Conservation (phyloP, 2,113 vertebrate species). For the Marcusenius ussheri region DNA sequence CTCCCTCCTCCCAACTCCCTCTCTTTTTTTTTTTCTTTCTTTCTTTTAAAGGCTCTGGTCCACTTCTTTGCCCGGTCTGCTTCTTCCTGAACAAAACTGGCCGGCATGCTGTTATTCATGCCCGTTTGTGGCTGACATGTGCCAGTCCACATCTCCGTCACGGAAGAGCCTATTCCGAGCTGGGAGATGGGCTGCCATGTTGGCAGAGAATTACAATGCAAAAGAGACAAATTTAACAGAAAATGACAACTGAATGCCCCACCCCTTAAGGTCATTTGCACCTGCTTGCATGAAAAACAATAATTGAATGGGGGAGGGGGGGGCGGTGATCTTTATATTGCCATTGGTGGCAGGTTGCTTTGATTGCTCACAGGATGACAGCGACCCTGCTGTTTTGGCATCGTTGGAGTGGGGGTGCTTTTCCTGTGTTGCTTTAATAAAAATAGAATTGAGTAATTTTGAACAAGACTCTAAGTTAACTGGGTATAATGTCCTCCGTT, state of each 20-base stretch:
- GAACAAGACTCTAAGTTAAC: neutral
- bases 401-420: neutral
- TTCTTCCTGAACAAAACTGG: neutral
- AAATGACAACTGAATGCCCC: neutral
- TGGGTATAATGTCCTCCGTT: neutral
- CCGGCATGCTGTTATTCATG: neutral
- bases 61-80: neutral
- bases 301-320: neutral
- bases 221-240: neutral
- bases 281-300: neutral
- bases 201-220: neutral
- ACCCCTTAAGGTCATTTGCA: neutral
- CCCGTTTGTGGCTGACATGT: neutral
- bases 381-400: neutral
- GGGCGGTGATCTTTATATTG: neutral
- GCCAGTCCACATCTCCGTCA: neutral
- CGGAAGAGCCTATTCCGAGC: neutral
- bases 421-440: neutral
- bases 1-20: slow-evolving; percentile 25
- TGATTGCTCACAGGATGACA: neutral
- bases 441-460: neutral
- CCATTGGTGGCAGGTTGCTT: neutral
- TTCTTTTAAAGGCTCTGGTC: slow-evolving; percentile 6
- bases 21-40: neutral
- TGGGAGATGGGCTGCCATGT: neutral